A percentile compares a stretch with the other conserved stretches of the same genome.
Evolutionary conservation across 1,140 invertebrate genomes (phyloP).

Genomic region (Globodera ellingtonae): DNA sequence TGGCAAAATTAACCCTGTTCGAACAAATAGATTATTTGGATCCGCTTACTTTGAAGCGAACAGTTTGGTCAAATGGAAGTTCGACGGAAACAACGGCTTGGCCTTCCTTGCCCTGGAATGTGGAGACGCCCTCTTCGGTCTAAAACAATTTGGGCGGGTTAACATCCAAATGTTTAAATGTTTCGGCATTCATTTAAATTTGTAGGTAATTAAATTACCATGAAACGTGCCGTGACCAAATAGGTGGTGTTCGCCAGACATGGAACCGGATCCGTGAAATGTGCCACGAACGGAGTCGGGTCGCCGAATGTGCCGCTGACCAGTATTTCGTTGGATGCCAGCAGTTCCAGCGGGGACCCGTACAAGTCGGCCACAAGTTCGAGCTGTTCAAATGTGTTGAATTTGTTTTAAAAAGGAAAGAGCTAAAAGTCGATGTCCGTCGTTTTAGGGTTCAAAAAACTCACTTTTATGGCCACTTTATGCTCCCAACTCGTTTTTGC

Average conservation of each 20-base stretch:
- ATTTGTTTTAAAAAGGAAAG: background rate
- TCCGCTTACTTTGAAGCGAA: constrained; percentile 42
- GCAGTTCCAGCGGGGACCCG: constrained; percentile 17
- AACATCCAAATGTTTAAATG: background rate
- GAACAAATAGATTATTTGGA: background rate
- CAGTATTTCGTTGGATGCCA: constrained; percentile 44
- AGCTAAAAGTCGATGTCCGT: background rate
- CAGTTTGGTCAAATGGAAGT: constrained; percentile 45
- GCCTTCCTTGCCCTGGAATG: constrained; percentile 51
- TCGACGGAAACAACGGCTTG: constrained; percentile 46
- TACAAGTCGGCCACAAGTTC: constrained; percentile 17
- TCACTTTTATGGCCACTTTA: constrained; percentile 43
- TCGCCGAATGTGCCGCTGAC: constrained; percentile 44
- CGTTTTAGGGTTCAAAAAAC: constrained; percentile 4
- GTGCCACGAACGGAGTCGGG: constrained; percentile 39
- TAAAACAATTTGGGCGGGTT: constrained; percentile 5
- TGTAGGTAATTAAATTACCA: constrained; percentile 28
- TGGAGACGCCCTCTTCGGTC: constrained; percentile 49
- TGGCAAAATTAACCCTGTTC: too few species aligned
- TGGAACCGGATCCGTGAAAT: constrained; percentile 41
- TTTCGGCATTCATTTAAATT: background rate
- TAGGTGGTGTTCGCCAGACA: constrained; percentile 47
- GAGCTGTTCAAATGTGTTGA: background rate
- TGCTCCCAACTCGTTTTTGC: constrained; percentile 33
- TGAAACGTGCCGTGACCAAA: constrained; percentile 40